Evolutionary conservation across 2,888 invertebrate genomes (phyloP).

Genomic region (Hedya salicella): DNA sequence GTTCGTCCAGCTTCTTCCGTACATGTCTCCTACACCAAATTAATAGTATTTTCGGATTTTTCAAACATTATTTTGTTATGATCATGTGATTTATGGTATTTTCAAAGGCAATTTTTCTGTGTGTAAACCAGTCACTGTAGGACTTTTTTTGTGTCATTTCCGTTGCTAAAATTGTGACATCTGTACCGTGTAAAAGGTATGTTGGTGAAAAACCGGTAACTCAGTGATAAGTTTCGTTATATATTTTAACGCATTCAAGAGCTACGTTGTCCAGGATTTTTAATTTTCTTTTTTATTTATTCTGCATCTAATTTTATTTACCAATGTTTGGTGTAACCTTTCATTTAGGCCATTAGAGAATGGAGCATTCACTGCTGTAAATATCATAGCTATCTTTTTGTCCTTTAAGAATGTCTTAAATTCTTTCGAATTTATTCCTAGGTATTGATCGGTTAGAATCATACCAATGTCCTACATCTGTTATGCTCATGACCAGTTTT

Average conservation of each 20-base stretch:
- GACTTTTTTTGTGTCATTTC: conserved; percentile 46
- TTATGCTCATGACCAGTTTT: too few relatives aligned
- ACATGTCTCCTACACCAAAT: not conserved
- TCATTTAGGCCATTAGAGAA: too few relatives aligned
- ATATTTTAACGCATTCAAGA: conserved; percentile 41
- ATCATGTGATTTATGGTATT: conserved; percentile 51
- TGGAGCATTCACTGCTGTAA: conserved; percentile 20
- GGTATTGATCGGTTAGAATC: too few relatives aligned
- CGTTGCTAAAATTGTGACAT: conserved; percentile 25
- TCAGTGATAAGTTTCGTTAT: conserved; percentile 52
- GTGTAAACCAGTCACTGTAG: conserved; percentile 41
- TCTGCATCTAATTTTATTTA: conserved; percentile 25
- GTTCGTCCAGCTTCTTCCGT: not conserved
- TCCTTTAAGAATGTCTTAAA: too few relatives aligned
- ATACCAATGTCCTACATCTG: too few relatives aligned
- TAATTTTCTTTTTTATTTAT: conserved; percentile 8
- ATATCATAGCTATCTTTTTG: not conserved
- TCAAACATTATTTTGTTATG: conserved; percentile 49
- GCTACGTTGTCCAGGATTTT: conserved; percentile 36
- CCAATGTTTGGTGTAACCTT: conserved; percentile 19
- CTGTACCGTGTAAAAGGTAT: conserved; percentile 46
- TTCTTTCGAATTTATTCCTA: too few relatives aligned
- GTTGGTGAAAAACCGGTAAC: conserved; percentile 52
- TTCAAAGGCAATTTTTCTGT: conserved; percentile 49
- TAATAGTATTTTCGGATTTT: conserved; percentile 45